phyloP scores from a whole-genome alignment of 2,888 invertebrate species.

The Melipona bicolor region DNA sequence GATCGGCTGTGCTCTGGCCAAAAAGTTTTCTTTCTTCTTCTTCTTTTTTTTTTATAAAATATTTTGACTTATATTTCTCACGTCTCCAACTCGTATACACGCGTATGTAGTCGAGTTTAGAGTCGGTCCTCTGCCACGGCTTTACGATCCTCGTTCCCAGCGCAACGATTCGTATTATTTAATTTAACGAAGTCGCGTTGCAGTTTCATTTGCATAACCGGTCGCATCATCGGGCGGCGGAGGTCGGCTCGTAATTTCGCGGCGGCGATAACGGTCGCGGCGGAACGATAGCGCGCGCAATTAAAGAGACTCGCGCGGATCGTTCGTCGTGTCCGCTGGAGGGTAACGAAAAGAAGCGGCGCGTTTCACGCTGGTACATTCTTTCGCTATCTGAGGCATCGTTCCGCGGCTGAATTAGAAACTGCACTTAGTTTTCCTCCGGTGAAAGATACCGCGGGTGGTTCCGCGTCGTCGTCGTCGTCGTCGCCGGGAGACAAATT shows the following conservation, averaged over 20 bases:
- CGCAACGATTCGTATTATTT: constrained; percentile 20
- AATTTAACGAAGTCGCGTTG: neutral
- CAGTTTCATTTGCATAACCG: constrained; percentile 35
- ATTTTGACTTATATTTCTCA: neutral
- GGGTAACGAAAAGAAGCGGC: constrained; percentile 15
- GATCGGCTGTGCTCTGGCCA: neutral
- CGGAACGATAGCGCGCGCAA: constrained; percentile 29
- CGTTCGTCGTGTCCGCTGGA: constrained; percentile 15
- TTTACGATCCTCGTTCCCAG: no score
- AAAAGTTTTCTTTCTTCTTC: neutral
- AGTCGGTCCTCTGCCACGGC: neutral
- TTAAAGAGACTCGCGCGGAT: constrained; percentile 34
- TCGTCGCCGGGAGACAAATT: constrained; percentile 52
- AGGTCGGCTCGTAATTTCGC: constrained; percentile 12
- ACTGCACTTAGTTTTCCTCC: constrained; percentile 56
- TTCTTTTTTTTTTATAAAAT: constrained; percentile 4
- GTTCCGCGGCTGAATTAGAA: constrained; percentile 58
- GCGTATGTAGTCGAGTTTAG: neutral
- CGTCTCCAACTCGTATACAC: no score
- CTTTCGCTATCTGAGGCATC: constrained; percentile 25
- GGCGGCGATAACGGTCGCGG: constrained; percentile 11
- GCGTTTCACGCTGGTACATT: constrained; percentile 15
- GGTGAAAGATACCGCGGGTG: constrained; percentile 48
- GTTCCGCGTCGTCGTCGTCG: constrained; percentile 56
- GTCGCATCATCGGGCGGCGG: neutral